These are phyloP conservation scores for Saiga tatarica DNA, from an alignment of 2,113 vertebrate genomes.

Conservation along the genomic window DNA sequence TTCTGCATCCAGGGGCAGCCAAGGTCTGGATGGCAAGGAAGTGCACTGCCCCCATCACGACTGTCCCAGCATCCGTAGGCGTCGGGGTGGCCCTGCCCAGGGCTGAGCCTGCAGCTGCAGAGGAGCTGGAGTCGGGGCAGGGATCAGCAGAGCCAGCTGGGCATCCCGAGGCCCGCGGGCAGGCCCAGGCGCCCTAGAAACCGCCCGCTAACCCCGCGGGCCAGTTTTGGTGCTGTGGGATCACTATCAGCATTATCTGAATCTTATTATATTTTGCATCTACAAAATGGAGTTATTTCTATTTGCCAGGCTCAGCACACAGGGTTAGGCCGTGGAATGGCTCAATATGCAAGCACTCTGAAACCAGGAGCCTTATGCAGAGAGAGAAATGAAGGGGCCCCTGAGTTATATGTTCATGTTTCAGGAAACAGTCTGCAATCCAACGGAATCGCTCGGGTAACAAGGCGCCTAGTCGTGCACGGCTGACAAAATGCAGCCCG, in stretches of 20 bases:
- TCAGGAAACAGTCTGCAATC: fast-evolving
- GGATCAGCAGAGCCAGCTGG: neutral
- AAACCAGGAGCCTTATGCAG: neutral
- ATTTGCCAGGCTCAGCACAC: neutral
- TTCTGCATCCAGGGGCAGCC: fast-evolving
- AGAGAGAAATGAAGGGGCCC: fast-evolving
- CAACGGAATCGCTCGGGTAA: fast-evolving
- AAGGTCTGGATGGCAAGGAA: neutral
- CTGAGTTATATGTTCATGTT: fast-evolving
- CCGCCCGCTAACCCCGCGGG: fast-evolving
- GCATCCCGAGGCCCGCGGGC: too few relatives aligned
- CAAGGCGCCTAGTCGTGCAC: fast-evolving
- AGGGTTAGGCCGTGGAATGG: fast-evolving
- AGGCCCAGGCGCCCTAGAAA: neutral
- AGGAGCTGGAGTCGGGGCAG: neutral
- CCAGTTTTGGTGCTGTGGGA: fast-evolving
- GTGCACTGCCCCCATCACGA: too few relatives aligned
- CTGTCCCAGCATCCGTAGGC: fast-evolving
- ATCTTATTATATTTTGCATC: fast-evolving
- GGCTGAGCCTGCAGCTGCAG: neutral
- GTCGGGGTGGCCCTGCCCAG: neutral
- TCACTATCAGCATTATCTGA: neutral
- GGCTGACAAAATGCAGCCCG: neutral
- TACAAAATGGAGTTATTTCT: neutral
- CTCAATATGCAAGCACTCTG: fast-evolving